Base-by-base conservation (phyloP, 2,888 invertebrate genomes). In the Teinopalpus imperialis region DNA sequence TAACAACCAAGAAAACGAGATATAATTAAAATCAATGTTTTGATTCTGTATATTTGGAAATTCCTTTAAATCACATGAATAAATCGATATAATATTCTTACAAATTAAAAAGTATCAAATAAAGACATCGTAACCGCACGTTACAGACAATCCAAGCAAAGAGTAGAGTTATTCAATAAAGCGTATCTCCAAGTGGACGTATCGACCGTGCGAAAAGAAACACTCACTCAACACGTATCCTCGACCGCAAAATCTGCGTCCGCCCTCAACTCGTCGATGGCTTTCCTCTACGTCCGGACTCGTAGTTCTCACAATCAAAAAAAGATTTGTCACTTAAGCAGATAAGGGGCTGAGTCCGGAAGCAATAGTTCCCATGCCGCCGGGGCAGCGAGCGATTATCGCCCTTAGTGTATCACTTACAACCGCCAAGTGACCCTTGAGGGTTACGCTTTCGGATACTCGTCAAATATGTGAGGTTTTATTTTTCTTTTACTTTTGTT, bases 281-380 rank as follows among this genome's bases (percentile, higher is more conserved):
- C 66, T 61, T 67, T 53, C 57, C 65, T 72, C 46, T 9, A 46
- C 40, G 46, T 46, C 65, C 69, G 71, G 69, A 61, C 54, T 59
- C 65, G 61, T 64, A 66, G 74, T 81, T 81, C 83, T 72, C 81
- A 83, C 76, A 85, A 85, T 87, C 85, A 85, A 87, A 87, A 86
- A 85, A 87, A 83, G 85, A 87, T 87, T 87, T 86, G 86, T 85
- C 85, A 80, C 81, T 75, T 74, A 62, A 63, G 63, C 55, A 56
- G 59, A 51, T 57, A 54, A 57, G 66, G 53, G 53, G 59, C 59
- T 54, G 59, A 59, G 54, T 65, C 72, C 80, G 82, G 83, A 81
- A 80, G 77, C 60, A 56, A 63, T 48, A 61, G 74, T 78, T 82
- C 82, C 80, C 82, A 80, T 75, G 66, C 69, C 69, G 69, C 57